A percentile compares a stretch with the other conserved stretches of the same genome.
Conservation (phyloP, 2,797 vertebrate species). For the Anolis apletophallus region DNA sequence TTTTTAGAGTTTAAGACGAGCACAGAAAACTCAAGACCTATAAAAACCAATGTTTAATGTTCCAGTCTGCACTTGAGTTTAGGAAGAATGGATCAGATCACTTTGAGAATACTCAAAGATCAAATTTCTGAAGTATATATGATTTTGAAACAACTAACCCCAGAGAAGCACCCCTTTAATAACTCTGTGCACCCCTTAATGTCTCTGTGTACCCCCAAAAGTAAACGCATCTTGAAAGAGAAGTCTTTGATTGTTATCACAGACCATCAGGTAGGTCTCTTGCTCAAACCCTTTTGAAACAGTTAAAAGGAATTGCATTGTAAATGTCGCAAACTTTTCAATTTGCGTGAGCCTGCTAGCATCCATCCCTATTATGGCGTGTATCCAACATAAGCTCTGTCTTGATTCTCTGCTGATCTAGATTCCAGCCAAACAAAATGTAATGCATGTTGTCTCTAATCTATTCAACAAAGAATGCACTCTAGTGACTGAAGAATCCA, state of each 20-base stretch:
- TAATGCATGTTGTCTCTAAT: neutral
- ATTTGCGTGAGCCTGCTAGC: neutral
- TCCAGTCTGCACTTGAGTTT: neutral
- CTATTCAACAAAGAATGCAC: no score
- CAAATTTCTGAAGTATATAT: neutral
- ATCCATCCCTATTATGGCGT: neutral
- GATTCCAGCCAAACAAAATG: neutral
- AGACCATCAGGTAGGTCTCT: neutral
- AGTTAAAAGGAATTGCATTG: neutral
- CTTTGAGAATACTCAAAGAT: neutral
- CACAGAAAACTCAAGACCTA: no score
- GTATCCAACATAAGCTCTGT: no score
- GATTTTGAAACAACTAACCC: conserved; percentile 24
- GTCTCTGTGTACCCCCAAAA: conserved; percentile 28
- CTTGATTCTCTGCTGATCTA: neutral
- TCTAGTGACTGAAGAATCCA: no score
- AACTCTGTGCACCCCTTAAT: no score
- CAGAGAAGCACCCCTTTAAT: no score
- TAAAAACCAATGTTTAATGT: neutral
- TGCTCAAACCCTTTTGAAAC: neutral
- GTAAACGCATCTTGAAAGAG: neutral
- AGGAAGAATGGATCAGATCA: neutral
- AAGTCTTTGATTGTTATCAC: neutral
- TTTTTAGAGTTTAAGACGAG: no score
- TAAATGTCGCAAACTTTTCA: neutral